A percentile compares a stretch with the other conserved stretches of the same genome.
Evolutionary conservation across 2,888 invertebrate genomes (phyloP).

Genomic region (Andrena trimmerana): DNA sequence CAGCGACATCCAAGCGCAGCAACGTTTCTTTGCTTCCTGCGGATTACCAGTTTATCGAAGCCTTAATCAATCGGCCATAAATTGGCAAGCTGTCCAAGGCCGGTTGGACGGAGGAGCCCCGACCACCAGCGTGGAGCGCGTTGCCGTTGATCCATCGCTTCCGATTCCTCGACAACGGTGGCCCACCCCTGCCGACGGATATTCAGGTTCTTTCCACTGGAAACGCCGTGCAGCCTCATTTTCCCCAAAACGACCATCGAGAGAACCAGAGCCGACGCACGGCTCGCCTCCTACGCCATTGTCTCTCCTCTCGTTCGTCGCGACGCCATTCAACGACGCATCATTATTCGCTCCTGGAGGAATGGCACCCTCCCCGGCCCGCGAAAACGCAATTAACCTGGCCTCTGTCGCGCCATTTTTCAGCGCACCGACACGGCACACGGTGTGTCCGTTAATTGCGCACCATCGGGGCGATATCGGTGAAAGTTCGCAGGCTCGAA

Average conservation of each 20-base stretch:
- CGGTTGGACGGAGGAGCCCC: slow-evolving; percentile 38
- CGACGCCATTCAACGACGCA: slow-evolving; percentile 18
- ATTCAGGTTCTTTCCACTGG: slow-evolving; percentile 62
- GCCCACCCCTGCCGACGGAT: slow-evolving; percentile 46
- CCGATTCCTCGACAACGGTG: slow-evolving; percentile 56
- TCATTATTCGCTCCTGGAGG: slow-evolving; percentile 24
- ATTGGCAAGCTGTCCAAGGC: slow-evolving; percentile 61
- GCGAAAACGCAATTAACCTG: slow-evolving; percentile 45
- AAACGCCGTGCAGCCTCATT: slow-evolving; percentile 43
- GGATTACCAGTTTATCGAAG: slow-evolving; percentile 64
- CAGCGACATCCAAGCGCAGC: slow-evolving; percentile 42
- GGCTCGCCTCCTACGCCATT: background rate
- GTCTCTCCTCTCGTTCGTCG: slow-evolving; percentile 1
- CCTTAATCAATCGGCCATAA: slow-evolving; percentile 69
- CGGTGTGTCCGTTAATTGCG: slow-evolving; percentile 12
- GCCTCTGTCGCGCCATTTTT: slow-evolving; percentile 22
- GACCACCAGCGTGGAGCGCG: slow-evolving; percentile 53
- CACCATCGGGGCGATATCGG: slow-evolving; percentile 13
- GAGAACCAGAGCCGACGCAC: background rate
- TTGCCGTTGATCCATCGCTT: slow-evolving; percentile 70
- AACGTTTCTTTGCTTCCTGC: slow-evolving; percentile 37
- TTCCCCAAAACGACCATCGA: slow-evolving; percentile 38
- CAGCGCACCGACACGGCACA: background rate
- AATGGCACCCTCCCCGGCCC: background rate
- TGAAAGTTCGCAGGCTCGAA: background rate